Conservation (phyloP, 2,888 invertebrate species). For the Crossocerus cetratus region DNA sequence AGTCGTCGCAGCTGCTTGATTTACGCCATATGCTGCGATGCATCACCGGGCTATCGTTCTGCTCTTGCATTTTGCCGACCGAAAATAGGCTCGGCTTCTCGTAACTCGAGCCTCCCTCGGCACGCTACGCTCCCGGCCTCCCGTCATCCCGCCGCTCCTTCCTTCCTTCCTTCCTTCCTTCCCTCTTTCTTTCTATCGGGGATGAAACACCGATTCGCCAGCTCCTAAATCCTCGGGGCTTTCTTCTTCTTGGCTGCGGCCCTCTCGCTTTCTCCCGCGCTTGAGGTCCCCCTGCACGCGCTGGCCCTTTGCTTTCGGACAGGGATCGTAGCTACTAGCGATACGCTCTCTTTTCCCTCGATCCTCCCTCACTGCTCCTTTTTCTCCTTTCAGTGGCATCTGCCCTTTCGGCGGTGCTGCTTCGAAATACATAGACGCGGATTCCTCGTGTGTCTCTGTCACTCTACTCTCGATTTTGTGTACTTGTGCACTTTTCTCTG, state of each 20-base stretch:
- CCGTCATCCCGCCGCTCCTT: slow-evolving; percentile 9
- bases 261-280: not conserved
- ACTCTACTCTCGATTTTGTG: too few relatives aligned
- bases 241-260: slow-evolving; percentile 33
- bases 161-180: not conserved
- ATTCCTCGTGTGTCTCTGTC: not conserved
- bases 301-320: slow-evolving; percentile 48
- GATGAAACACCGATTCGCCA: slow-evolving; percentile 3
- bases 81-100: slow-evolving; percentile 68
- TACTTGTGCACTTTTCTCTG: too few relatives aligned
- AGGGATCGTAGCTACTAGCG: slow-evolving; percentile 33
- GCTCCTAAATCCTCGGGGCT: slow-evolving; percentile 4
- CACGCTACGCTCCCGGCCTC: slow-evolving; percentile 21
- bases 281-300: slow-evolving; percentile 17
- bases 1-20: slow-evolving; percentile 74
- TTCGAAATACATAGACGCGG: not conserved
- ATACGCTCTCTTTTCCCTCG: slow-evolving; percentile 34
- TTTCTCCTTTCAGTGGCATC: not conserved
- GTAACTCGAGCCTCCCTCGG: slow-evolving; percentile 54
- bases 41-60: slow-evolving; percentile 67
- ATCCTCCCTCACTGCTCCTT: slow-evolving; percentile 12
- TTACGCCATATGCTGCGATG: slow-evolving; percentile 71
- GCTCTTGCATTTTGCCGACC: slow-evolving; percentile 66
- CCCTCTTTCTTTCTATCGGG: not conserved
- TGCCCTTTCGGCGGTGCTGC: not conserved